phyloP scores from a whole-genome alignment of 1,140 invertebrate species.

The Drosophila cardini region DNA sequence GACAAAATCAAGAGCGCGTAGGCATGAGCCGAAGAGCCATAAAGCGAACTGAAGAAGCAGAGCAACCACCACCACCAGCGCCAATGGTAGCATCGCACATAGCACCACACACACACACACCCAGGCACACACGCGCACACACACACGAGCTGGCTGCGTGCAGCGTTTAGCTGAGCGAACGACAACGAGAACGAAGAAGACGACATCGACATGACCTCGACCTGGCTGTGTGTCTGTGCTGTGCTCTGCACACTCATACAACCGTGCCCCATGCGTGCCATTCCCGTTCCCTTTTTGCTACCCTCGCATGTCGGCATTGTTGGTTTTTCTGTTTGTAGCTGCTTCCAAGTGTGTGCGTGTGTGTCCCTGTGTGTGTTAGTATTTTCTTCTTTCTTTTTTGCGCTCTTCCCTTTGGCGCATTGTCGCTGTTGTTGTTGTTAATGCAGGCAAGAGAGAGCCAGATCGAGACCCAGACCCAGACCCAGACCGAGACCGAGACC shows the following conservation, averaged over 20 bases:
- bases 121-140: slow-evolving; percentile 43
- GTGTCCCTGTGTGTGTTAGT: slow-evolving; percentile 3
- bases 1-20: slow-evolving; percentile 13
- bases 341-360: slow-evolving; percentile 11
- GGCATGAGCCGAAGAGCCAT: slow-evolving; percentile 40
- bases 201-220: slow-evolving; percentile 69
- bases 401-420: slow-evolving; percentile 43
- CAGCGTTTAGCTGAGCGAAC: slow-evolving; percentile 33
- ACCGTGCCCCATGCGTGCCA: slow-evolving; percentile 77
- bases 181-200: slow-evolving; percentile 37
- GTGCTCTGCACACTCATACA: slow-evolving; percentile 56
- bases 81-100: slow-evolving; percentile 38
- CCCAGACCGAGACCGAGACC: slow-evolving; percentile 59
- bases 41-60: slow-evolving; percentile 38
- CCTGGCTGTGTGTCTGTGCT: slow-evolving; percentile 58
- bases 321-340: slow-evolving; percentile 30
- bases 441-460: slow-evolving; percentile 41
- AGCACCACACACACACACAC: slow-evolving; percentile 40
- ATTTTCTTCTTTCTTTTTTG: slow-evolving; percentile 4
- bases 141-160: slow-evolving; percentile 56
- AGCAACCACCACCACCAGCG: slow-evolving; percentile 54
- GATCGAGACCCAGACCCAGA: slow-evolving; percentile 56
- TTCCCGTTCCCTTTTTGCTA: slow-evolving; percentile 49
- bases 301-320: slow-evolving; percentile 69
- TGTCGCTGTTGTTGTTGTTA: slow-evolving; percentile 57